These are phyloP conservation scores for Geophilus truncorum DNA, from an alignment of 2,888 invertebrate genomes.

Conservation along the genomic window DNA sequence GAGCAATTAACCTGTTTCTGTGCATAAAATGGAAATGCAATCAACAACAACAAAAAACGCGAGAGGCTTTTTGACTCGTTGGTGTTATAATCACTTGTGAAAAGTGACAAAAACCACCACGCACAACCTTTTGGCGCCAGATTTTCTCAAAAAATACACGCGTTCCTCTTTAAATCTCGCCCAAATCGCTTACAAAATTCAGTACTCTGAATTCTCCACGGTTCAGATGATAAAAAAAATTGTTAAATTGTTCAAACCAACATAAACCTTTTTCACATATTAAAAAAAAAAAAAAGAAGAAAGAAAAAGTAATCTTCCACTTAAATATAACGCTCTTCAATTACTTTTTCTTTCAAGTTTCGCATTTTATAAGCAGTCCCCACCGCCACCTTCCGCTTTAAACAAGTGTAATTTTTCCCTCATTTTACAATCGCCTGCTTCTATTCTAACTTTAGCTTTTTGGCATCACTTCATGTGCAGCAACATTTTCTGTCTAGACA, in stretches of 20 bases:
- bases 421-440: slow-evolving; percentile 15
- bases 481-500: slow-evolving; percentile 20
- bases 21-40: too few relatives aligned
- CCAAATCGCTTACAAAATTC: not conserved
- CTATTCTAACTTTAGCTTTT: slow-evolving; percentile 16
- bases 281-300: not conserved
- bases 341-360: slow-evolving; percentile 11
- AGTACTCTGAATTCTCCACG: not conserved
- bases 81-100: too few relatives aligned
- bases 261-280: not conserved
- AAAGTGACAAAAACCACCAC: too few relatives aligned
- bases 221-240: not conserved
- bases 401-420: slow-evolving; percentile 20
- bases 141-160: too few relatives aligned
- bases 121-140: too few relatives aligned
- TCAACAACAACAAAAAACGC: too few relatives aligned
- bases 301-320: not conserved
- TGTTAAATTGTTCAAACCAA: not conserved
- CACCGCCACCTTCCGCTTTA: not conserved
- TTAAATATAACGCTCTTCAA: not conserved
- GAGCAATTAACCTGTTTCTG: too few relatives aligned
- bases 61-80: too few relatives aligned
- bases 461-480: not conserved
- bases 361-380: not conserved
- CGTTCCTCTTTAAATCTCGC: too few relatives aligned